Percentiles rank a stretch among this genome's conserved stretches.
Evolutionary conservation across 2,113 vertebrate genomes (phyloP).

Genomic region (Narcine bancroftii): DNA sequence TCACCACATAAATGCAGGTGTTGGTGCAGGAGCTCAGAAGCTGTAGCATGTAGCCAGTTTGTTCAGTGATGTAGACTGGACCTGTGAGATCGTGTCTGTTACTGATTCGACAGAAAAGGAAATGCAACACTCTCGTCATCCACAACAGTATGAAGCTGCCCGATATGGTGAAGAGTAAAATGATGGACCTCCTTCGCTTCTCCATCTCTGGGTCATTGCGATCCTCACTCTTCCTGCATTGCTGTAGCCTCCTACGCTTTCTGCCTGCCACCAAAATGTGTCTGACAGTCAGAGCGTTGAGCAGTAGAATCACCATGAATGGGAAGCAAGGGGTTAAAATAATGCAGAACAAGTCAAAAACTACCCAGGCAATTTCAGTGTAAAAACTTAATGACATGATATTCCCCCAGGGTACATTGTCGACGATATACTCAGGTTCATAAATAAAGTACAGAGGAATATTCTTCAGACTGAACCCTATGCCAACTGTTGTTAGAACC

Average conservation of each 20-base stretch:
- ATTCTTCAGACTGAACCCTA: neutral
- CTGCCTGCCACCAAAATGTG: neutral
- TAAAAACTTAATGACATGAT: neutral
- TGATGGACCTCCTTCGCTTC: neutral
- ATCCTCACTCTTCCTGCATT: neutral
- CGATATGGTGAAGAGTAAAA: constrained; percentile 29
- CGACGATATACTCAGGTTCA: neutral
- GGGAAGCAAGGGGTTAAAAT: constrained; percentile 5
- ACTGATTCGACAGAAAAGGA: neutral
- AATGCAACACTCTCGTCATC: neutral
- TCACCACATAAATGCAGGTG: too few species aligned
- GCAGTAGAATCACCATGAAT: neutral
- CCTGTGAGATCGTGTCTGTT: neutral
- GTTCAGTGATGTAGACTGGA: neutral
- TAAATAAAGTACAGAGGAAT: neutral
- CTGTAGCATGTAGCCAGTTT: neutral
- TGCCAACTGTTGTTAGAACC: neutral
- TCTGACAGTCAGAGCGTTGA: constrained; percentile 15
- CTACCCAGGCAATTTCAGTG: neutral
- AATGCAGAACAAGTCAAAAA: neutral
- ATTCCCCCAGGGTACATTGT: neutral
- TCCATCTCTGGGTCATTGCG: neutral
- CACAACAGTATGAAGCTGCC: constrained; percentile 15
- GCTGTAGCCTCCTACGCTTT: neutral
- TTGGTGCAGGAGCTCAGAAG: too few species aligned